Evolutionary conservation across 1,140 invertebrate species (phyloP).

Genomic region (Zaprionus lachaisei): DNA sequence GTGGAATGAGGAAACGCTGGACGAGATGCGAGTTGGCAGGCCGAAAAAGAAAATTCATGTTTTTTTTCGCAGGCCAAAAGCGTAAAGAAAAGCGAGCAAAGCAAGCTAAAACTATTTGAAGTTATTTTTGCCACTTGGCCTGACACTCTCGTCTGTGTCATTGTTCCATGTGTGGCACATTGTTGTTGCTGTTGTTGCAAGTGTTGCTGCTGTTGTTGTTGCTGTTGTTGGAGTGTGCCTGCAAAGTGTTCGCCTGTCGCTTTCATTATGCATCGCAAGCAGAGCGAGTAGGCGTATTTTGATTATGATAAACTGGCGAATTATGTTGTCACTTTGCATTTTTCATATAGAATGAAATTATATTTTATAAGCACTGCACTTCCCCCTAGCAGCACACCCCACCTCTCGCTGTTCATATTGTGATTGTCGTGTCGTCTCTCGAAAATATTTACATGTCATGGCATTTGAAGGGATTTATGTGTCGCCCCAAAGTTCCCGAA

Average conservation of each 20-base stretch:
- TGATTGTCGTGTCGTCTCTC: conserved; percentile 54
- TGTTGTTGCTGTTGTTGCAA: conserved; percentile 28
- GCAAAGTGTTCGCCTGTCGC: conserved; percentile 71
- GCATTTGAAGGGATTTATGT: conserved; percentile 79
- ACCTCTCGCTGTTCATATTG: conserved; percentile 26
- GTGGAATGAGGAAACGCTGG: conserved; percentile 44
- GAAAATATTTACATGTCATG: conserved; percentile 75
- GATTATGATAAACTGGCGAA: conserved; percentile 84
- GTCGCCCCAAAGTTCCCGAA: conserved; percentile 53
- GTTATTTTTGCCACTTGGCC: conserved; percentile 78
- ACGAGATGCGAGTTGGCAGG: conserved; percentile 56
- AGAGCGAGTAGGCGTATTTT: conserved; percentile 82
- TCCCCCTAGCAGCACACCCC: not conserved
- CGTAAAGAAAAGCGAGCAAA: conserved; percentile 12
- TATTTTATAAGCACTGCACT: conserved; percentile 68
- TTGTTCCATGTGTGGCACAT: conserved; percentile 55
- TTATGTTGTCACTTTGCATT: conserved; percentile 84
- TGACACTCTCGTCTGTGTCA: conserved; percentile 78
- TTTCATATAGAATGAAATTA: conserved; percentile 83
- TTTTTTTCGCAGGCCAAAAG: conserved; percentile 7
- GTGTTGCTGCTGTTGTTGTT: conserved; percentile 28
- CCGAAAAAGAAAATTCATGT: conserved; percentile 60
- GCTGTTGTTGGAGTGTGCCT: conserved; percentile 52
- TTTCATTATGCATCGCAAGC: conserved; percentile 60
- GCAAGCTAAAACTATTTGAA: conserved; percentile 68